Evolutionary conservation across 37 sponge, comb jelly and placozoan genomes (phyloP).

Genomic region (Diacarnus erythraeanus): DNA sequence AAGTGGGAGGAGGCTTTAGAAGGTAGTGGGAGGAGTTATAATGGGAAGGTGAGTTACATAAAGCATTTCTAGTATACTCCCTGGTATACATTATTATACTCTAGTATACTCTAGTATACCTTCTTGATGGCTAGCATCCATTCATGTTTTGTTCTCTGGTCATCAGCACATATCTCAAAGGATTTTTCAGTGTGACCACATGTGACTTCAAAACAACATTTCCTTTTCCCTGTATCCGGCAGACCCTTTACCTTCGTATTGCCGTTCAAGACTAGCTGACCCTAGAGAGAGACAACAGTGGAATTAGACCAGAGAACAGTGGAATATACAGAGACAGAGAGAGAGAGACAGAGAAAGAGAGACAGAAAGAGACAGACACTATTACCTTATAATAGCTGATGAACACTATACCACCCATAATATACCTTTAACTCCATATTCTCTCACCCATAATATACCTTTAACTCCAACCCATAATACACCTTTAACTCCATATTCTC

Average conservation of each 20-base stretch:
- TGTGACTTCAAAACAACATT: slow-evolving; percentile 53
- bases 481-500: slow-evolving; percentile 47
- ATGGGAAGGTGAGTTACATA: neutral
- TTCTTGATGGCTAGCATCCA: slow-evolving; percentile 74
- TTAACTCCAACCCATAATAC: slow-evolving; percentile 4
- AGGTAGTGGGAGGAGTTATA: neutral
- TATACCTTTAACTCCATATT: slow-evolving; percentile 34
- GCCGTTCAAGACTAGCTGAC: slow-evolving; percentile 53
- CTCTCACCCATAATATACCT: too few relatives aligned
- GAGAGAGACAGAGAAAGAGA: slow-evolving; percentile 3
- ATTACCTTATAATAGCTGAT: too few relatives aligned
- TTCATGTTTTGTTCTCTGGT: slow-evolving; percentile 45
- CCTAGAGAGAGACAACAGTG: slow-evolving; percentile 19
- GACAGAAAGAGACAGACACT: slow-evolving; percentile 5
- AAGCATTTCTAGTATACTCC: neutral
- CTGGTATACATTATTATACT: neutral
- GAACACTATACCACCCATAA: too few relatives aligned
- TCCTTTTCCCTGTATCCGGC: slow-evolving; percentile 31
- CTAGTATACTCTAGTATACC: too few relatives aligned
- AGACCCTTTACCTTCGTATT: slow-evolving; percentile 38
- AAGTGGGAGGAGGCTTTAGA: slow-evolving; percentile 4
- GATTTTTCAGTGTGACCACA: slow-evolving; percentile 57
- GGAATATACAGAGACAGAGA: neutral
- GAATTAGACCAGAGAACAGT: neutral
- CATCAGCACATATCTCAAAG: slow-evolving; percentile 59